phyloP scores from a whole-genome alignment of 2,113 vertebrate genomes.

The Chloebia gouldiae region DNA sequence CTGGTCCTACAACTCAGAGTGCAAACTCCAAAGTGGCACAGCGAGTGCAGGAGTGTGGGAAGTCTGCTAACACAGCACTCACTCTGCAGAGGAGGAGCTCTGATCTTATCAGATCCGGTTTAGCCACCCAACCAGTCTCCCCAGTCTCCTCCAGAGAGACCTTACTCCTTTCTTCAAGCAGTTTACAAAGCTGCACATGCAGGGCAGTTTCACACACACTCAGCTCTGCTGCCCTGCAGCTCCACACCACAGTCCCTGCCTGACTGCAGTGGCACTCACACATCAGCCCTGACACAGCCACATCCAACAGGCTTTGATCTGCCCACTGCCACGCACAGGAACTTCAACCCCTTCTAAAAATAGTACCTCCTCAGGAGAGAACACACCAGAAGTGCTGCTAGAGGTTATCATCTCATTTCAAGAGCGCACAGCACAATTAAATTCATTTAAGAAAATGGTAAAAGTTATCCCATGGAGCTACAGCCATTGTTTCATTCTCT shows the following conservation, averaged over 20 bases:
- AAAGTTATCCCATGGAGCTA: neutral
- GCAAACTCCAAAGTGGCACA: neutral
- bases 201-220: neutral
- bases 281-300: neutral
- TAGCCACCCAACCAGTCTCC: neutral
- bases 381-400: neutral
- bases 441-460: neutral
- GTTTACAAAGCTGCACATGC: neutral
- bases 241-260: neutral
- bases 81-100: neutral
- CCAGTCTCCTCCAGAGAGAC: neutral
- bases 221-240: neutral
- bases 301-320: neutral
- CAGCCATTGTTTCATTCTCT: neutral
- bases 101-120: conserved; percentile 37
- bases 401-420: neutral
- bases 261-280: neutral
- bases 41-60: neutral
- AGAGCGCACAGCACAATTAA: neutral
- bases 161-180: neutral
- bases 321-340: neutral
- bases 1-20: neutral
- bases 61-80: neutral
- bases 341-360: neutral
- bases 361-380: rapidly evolving